Conservation (phyloP, 2,797 vertebrate genomes). For the Cheirogaleus major region DNA sequence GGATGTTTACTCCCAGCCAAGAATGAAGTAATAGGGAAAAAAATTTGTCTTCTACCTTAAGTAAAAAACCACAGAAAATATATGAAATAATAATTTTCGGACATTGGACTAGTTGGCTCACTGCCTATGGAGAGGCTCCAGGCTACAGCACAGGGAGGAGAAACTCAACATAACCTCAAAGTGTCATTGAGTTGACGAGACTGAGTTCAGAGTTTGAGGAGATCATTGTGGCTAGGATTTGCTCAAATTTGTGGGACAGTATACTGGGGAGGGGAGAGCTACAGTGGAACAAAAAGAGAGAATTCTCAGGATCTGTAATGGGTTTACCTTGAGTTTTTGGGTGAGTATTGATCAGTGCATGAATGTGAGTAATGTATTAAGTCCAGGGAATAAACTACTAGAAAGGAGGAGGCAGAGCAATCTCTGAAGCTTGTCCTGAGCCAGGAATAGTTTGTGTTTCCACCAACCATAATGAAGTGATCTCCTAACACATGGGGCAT, state of each 20-base stretch:
- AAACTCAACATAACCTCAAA: neutral
- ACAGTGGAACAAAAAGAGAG: neutral
- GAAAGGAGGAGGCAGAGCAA: neutral
- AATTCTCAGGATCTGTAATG: neutral
- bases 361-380: neutral
- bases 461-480: neutral
- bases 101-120: neutral
- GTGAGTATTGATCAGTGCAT: neutral
- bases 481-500: neutral
- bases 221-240: neutral
- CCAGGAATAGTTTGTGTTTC: neutral
- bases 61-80: constrained; percentile 4
- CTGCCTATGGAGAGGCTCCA: neutral
- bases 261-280: neutral
- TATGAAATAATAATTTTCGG: neutral
- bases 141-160: neutral
- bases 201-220: neutral
- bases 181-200: neutral
- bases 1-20: neutral
- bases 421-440: neutral
- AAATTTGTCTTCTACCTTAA: neutral
- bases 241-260: neutral
- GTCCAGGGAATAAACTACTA: neutral
- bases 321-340: neutral
- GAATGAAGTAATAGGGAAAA: neutral